phyloP scores from a whole-genome alignment of 2,888 invertebrate genomes.

The Unio pictorum region DNA sequence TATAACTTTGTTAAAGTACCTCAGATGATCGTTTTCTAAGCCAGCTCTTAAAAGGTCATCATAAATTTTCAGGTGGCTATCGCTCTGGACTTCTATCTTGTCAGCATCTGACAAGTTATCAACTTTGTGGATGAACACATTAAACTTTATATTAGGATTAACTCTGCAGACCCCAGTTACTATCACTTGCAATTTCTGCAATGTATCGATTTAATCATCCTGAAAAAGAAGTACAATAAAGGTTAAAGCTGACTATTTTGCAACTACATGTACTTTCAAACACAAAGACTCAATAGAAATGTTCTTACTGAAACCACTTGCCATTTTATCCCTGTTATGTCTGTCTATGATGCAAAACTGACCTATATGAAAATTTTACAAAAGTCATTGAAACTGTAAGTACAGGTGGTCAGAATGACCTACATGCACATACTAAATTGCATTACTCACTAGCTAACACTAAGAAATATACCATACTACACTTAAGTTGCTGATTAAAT shows the following conservation, averaged over 20 bases:
- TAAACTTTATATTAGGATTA: constrained; percentile 95
- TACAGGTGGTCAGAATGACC: too few relatives aligned
- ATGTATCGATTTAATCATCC: constrained; percentile 97
- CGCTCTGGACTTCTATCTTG: constrained; percentile 98
- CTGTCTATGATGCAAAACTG: too few relatives aligned
- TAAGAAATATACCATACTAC: too few relatives aligned
- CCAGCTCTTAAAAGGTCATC: constrained; percentile 94
- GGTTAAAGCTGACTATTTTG: too few relatives aligned
- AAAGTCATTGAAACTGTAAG: too few relatives aligned
- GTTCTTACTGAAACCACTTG: too few relatives aligned
- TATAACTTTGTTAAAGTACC: constrained; percentile 34
- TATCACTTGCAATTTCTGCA: constrained; percentile 91
- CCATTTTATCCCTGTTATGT: too few relatives aligned
- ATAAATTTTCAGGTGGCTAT: constrained; percentile 95
- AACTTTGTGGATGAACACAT: constrained; percentile 98
- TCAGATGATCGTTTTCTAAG: constrained; percentile 63
- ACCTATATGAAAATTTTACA: too few relatives aligned
- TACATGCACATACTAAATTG: too few relatives aligned
- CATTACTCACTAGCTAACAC: too few relatives aligned
- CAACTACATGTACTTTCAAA: neutral
- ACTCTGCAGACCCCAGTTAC: constrained; percentile 95
- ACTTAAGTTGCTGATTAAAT: too few relatives aligned
- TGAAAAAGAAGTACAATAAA: constrained; percentile 61
- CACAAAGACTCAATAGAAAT: too few relatives aligned
- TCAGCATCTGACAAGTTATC: constrained; percentile 98